Conservation (phyloP, 2,888 invertebrate genomes). For the Agrochola lychnidis region DNA sequence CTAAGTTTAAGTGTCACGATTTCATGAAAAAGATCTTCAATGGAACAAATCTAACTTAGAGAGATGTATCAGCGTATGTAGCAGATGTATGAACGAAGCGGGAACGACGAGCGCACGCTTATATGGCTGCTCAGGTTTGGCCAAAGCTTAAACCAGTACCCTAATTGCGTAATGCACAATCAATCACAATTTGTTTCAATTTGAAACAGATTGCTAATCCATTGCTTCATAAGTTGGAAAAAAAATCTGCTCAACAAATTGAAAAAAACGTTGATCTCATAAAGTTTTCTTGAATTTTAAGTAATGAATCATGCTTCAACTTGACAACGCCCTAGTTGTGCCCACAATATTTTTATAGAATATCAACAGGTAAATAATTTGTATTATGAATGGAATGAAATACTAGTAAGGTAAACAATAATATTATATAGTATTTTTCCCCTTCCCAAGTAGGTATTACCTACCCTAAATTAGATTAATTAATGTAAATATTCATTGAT, state of each 20-base stretch:
- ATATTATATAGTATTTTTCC: background rate
- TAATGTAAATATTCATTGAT: background rate
- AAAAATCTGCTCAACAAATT: background rate
- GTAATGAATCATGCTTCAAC: conserved; percentile 16
- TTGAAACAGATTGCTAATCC: too few species aligned
- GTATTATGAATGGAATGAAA: conserved; percentile 11
- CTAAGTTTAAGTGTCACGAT: too few species aligned
- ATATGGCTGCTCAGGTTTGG: too few species aligned
- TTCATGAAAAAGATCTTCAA: too few species aligned
- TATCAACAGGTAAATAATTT: background rate
- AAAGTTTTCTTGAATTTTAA: conserved; percentile 11
- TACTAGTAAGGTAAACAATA: background rate
- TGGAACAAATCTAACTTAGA: too few species aligned
- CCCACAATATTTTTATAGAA: background rate
- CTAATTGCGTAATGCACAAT: too few species aligned
- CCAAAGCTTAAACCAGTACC: background rate
- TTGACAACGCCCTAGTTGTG: background rate
- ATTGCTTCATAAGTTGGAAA: too few species aligned
- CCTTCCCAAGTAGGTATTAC: background rate
- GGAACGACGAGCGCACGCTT: too few species aligned
- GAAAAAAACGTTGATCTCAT: background rate
- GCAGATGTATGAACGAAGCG: too few species aligned
- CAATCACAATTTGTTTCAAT: too few species aligned
- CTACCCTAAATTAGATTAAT: background rate
- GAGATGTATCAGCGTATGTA: too few species aligned